These are phyloP conservation scores for Leptinotarsa peninsularis DNA, from an alignment of 2,888 invertebrate genomes.

Conservation along the genomic window DNA sequence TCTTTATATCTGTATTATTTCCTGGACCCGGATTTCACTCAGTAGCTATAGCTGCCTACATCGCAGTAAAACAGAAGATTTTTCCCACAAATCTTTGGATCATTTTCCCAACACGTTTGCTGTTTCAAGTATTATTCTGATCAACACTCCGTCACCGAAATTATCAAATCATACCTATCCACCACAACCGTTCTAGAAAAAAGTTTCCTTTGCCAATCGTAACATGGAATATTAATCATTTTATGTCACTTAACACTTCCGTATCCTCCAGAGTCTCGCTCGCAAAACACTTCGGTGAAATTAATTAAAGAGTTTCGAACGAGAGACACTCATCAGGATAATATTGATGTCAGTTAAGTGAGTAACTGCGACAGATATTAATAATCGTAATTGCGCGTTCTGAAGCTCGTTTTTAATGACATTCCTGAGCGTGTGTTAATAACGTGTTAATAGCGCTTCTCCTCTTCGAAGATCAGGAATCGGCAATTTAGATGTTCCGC, in stretches of 20 bases:
- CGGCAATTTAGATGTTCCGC: conserved; percentile 33
- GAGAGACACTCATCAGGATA: conserved; percentile 19
- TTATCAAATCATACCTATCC: no score
- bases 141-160: no score
- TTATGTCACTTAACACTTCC: neutral
- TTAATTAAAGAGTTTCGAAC: conserved; percentile 16
- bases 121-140: no score
- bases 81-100: no score
- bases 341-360: conserved; percentile 39
- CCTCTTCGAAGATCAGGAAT: conserved; percentile 22
- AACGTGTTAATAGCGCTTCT: conserved; percentile 36
- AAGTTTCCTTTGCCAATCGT: neutral
- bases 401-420: conserved; percentile 38
- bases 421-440: conserved; percentile 38
- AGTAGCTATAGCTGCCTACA: no score
- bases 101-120: no score
- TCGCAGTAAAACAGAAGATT: no score
- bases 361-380: conserved; percentile 38
- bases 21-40: no score
- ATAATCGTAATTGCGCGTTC: conserved; percentile 40
- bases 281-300: conserved; percentile 9
- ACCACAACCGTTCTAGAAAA: no score
- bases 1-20: no score
- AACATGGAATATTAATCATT: neutral
- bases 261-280: neutral